Evolutionary conservation across 2,113 vertebrate genomes (phyloP).

Genomic region (Monopterus albus): DNA sequence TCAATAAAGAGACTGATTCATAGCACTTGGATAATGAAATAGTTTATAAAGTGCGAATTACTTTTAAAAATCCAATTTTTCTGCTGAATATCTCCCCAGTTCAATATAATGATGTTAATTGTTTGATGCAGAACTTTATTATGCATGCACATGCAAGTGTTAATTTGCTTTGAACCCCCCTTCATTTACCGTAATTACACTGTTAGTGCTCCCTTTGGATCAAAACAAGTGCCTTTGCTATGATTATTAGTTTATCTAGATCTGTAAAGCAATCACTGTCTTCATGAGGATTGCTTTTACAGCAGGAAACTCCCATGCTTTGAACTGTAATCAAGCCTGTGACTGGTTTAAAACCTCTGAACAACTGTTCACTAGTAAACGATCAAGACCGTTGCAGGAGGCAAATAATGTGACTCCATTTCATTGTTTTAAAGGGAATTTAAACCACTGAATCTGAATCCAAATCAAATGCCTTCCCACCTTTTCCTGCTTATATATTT

Average conservation of each 20-base stretch:
- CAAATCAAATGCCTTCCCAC: not conserved
- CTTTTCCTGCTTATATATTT: not conserved
- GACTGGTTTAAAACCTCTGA: slow-evolving; percentile 31
- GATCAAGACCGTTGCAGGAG: not conserved
- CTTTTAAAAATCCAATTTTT: slow-evolving; percentile 25
- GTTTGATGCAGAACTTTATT: slow-evolving; percentile 58
- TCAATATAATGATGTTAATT: slow-evolving; percentile 56
- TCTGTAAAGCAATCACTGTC: slow-evolving; percentile 23
- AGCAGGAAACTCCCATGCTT: slow-evolving; percentile 12
- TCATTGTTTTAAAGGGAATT: not conserved
- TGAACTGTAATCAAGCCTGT: slow-evolving; percentile 41
- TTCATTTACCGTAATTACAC: slow-evolving; percentile 65
- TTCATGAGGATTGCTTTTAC: slow-evolving; percentile 36
- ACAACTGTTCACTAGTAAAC: slow-evolving; percentile 23
- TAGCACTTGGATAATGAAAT: slow-evolving; percentile 28
- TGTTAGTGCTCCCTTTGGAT: slow-evolving; percentile 57
- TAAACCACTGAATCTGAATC: not conserved
- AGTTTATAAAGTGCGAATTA: slow-evolving; percentile 22
- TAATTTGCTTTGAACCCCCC: slow-evolving; percentile 48
- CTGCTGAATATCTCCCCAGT: slow-evolving; percentile 50
- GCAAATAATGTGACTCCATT: slow-evolving; percentile 30
- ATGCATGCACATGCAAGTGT: slow-evolving; percentile 56
- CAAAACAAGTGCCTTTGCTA: slow-evolving; percentile 49
- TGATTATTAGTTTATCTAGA: slow-evolving; percentile 56
- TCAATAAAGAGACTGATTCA: slow-evolving; percentile 23